Conservation (phyloP, 1,140 invertebrate genomes). For the Cephus cinctus region DNA sequence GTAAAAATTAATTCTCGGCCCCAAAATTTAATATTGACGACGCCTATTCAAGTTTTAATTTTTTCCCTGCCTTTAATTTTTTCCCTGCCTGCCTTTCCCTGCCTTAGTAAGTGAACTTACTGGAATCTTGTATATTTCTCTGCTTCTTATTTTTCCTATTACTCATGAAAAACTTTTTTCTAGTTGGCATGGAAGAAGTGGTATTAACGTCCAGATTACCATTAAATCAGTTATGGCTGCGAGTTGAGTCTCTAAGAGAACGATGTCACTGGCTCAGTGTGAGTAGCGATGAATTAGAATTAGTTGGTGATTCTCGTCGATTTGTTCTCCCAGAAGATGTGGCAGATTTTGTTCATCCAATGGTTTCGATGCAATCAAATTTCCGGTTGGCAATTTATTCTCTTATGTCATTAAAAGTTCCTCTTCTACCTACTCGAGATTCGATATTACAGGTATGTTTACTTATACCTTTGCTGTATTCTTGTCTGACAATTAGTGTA, state of each 20-base stretch:
- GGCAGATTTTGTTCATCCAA: constrained; percentile 63
- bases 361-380: constrained; percentile 56
- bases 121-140: no score
- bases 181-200: constrained; percentile 63
- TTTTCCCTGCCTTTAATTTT: no score
- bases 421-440: constrained; percentile 57
- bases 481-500: neutral
- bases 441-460: constrained; percentile 32
- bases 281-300: constrained; percentile 39
- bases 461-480: neutral
- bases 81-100: no score
- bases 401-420: constrained; percentile 62
- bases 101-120: constrained; percentile 33
- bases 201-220: constrained; percentile 64
- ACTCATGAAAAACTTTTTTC: constrained; percentile 14
- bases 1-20: no score
- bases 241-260: constrained; percentile 64
- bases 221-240: constrained; percentile 66
- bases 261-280: constrained; percentile 62
- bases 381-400: constrained; percentile 58
- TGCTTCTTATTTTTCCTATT: neutral
- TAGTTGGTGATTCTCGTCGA: constrained; percentile 60
- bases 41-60: no score
- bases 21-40: no score
- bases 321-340: constrained; percentile 65